Percentiles rank a stretch among this genome's conserved stretches.
Evolutionary conservation across 1,140 invertebrate species (phyloP).

Genomic region (Solen grandis): DNA sequence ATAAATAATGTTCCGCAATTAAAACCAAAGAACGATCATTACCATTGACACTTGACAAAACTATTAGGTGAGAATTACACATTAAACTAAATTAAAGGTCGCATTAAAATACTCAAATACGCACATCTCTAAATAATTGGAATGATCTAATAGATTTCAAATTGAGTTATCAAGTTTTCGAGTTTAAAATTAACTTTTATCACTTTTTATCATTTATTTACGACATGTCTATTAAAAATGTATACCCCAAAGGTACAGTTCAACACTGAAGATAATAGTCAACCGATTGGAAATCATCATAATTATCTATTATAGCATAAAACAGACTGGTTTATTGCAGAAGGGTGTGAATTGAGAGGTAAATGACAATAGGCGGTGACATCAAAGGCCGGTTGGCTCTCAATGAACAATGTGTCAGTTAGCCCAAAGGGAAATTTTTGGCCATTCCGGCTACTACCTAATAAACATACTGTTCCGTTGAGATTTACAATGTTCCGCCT

Average conservation of each 20-base stretch:
- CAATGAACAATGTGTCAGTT: constrained; percentile 7
- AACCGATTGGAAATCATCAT: constrained; percentile 6
- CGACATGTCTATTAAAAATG: constrained; percentile 3
- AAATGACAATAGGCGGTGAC: constrained; percentile 33
- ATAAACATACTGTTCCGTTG: constrained; percentile 29
- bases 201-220: constrained; percentile 27
- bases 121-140: no score
- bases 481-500: constrained; percentile 43
- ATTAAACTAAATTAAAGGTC: no score
- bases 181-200: no score
- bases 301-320: constrained; percentile 56
- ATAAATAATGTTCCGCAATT: no score
- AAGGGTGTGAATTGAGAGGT: constrained; percentile 38
- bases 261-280: no score
- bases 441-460: constrained; percentile 39
- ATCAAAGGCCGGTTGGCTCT: constrained; percentile 38
- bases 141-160: no score
- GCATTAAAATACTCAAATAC: no score
- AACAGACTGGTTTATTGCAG: constrained; percentile 41
- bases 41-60: no score
- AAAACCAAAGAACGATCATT: no score
- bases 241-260: constrained; percentile 17
- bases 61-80: no score
- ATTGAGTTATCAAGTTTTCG: no score
- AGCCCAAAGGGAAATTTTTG: constrained; percentile 5